Conservation (phyloP, 2,797 vertebrate species). For the Tadarida brasiliensis region DNA sequence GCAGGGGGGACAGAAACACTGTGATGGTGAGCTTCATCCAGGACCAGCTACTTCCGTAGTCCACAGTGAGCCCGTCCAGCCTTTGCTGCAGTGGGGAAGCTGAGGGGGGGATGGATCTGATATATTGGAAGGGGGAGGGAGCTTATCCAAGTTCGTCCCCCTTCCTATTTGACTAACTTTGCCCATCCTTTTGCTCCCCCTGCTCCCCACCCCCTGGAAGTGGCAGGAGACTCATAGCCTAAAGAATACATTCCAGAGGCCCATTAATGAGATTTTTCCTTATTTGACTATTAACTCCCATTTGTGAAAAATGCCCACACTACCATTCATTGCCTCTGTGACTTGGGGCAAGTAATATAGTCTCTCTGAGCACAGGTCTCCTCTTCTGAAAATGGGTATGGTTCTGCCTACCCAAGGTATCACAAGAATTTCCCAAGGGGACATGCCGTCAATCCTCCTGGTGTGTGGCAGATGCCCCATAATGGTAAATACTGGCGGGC, state of each 20-base stretch:
- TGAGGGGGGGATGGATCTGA: neutral
- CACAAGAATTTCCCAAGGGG: neutral
- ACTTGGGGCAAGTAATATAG: neutral
- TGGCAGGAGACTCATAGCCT: neutral
- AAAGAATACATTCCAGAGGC: neutral
- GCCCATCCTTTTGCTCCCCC: neutral
- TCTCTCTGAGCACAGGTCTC: neutral
- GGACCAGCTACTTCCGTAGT: conserved; percentile 40
- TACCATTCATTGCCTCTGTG: neutral
- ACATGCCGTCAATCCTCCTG: neutral
- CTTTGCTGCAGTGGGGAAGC: neutral
- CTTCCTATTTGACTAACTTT: neutral
- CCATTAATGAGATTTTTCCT: neutral
- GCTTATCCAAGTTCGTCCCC: neutral
- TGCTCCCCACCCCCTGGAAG: neutral
- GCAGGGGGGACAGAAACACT: conserved; percentile 29
- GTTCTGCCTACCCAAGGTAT: neutral
- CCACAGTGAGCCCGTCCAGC: neutral
- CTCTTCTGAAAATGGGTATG: neutral
- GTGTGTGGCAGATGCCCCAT: neutral
- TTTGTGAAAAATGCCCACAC: conserved; percentile 27
- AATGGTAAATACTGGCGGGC: neutral
- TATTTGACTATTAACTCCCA: neutral
- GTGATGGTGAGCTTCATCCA: neutral
- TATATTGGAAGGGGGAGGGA: neutral